Evolutionary conservation across 1,140 invertebrate genomes (phyloP), one percentile per base, ranked within the genome.

Genomic region (Heterodera schachtii): DNA sequence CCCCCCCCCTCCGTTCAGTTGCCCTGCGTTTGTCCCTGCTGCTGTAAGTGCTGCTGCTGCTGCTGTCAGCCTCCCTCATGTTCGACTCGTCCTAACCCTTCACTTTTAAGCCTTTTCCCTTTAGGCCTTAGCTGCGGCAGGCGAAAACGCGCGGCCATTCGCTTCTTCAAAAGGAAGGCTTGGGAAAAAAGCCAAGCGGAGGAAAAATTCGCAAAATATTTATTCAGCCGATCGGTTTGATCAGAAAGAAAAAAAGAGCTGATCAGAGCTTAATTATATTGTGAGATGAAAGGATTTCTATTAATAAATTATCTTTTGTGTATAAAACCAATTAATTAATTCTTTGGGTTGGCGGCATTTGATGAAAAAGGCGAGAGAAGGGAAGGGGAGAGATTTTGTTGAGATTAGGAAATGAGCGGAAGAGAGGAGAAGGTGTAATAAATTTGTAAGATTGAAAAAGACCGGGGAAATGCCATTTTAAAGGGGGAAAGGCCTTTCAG

Each of bases 81-180:
- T 71, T 71, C 69, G 69, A 41, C 11, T 5, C 69, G 3, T 7
- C 43, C 19, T 46, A 11, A 41, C 19, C 43, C 43, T 46, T 46
- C n/a, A 41, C 19, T 71, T 71, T 6, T 31, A 7, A 71, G 19
- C n/a, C 1, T 43, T 43, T 9, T 71, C 69, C 49, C 13, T 46
- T 71, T 3, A 71, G 69, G 69, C 44, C 69, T 71, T 11, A 71
- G 69, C 69, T 71, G 69, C 69, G 69, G 69, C 31, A 21, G 69
- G 11, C 31, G 69, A 46, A 71, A 43, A 41, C 69, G 69, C 41
- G 69, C 69, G 69, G 69, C 69, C 31, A 41, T 43, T 11, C 69
- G 69, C 69, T 71, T 71, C 69, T 71, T 71, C 69, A 71, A 71
- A 46, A 21, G 69, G 44, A 71, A 71, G 31, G 69, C 69, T 11